phyloP scores from a whole-genome alignment of 1,140 invertebrate species.

The Diachasma alloeum region DNA sequence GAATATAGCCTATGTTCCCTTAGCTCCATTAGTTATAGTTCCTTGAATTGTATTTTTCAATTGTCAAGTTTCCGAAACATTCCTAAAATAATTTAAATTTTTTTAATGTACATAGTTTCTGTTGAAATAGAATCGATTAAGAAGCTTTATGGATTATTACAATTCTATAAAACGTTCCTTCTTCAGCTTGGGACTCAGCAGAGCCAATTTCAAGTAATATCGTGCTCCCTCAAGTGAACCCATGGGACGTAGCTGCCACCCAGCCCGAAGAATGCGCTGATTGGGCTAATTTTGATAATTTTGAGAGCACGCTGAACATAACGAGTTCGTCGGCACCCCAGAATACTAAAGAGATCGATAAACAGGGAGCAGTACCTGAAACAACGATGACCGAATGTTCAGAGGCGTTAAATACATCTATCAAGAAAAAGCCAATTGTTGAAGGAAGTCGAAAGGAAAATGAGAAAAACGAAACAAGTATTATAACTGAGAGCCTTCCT shows the following conservation, averaged over 20 bases:
- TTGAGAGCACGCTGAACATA: conserved; percentile 45
- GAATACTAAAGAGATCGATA: background rate
- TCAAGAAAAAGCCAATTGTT: background rate
- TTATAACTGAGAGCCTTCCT: background rate
- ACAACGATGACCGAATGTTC: background rate
- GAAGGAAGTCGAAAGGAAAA: background rate
- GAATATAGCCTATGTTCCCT: too few species aligned
- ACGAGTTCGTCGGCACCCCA: conserved; percentile 1
- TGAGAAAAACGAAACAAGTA: background rate
- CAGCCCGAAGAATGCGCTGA: conserved; percentile 43
- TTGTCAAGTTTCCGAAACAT: too few species aligned
- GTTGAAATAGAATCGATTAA: too few species aligned
- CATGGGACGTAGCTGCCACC: conserved; percentile 47
- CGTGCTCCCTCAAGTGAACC: conserved; percentile 45
- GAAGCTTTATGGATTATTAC: too few species aligned
- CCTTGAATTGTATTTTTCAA: too few species aligned
- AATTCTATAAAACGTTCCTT: background rate
- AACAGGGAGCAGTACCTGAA: conserved; percentile 13
- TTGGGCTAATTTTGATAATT: conserved; percentile 62
- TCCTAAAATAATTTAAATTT: too few species aligned
- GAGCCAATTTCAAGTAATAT: conserved; percentile 37
- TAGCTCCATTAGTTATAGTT: too few species aligned
- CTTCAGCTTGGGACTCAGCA: conserved; percentile 49
- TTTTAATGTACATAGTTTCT: too few species aligned
- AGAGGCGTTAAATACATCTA: background rate